Conservation (phyloP, 2,888 invertebrate species). For the Hymenopus coronatus region DNA sequence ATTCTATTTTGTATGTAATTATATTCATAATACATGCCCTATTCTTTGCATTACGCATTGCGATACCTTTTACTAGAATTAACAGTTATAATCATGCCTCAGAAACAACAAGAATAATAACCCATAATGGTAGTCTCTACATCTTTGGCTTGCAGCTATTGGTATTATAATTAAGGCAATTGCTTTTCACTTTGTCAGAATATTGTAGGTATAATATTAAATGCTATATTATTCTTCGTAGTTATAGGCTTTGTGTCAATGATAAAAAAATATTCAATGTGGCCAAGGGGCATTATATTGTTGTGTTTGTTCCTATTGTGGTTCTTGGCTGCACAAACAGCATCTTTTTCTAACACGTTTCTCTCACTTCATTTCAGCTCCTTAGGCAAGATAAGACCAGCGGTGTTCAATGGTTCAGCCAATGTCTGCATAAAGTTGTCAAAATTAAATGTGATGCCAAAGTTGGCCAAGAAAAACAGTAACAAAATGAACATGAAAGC, state of each 20-base stretch:
- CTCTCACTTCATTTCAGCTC: not conserved
- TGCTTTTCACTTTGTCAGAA: too few relatives aligned
- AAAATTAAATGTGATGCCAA: not conserved
- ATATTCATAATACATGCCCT: too few relatives aligned
- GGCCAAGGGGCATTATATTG: not conserved
- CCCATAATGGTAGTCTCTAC: too few relatives aligned
- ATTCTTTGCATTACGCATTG: too few relatives aligned
- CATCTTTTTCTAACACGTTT: not conserved
- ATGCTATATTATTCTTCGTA: too few relatives aligned
- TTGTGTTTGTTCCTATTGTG: not conserved
- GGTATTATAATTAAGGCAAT: too few relatives aligned
- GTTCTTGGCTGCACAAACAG: not conserved
- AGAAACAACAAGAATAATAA: too few relatives aligned
- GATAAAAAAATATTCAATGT: not conserved
- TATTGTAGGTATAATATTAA: too few relatives aligned
- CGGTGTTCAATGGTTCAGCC: not conserved
- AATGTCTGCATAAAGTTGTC: not conserved
- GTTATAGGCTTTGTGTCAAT: not conserved
- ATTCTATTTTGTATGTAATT: too few relatives aligned
- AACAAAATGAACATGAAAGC: not conserved
- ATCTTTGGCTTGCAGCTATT: too few relatives aligned
- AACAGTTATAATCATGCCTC: too few relatives aligned
- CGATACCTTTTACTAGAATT: too few relatives aligned
- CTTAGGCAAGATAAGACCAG: not conserved
- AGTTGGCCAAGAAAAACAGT: not conserved